Percentiles rank a stretch among this genome's conserved stretches.
Evolutionary conservation across 1,140 invertebrate species (phyloP).

Genomic region (Drosophila bipectinata): DNA sequence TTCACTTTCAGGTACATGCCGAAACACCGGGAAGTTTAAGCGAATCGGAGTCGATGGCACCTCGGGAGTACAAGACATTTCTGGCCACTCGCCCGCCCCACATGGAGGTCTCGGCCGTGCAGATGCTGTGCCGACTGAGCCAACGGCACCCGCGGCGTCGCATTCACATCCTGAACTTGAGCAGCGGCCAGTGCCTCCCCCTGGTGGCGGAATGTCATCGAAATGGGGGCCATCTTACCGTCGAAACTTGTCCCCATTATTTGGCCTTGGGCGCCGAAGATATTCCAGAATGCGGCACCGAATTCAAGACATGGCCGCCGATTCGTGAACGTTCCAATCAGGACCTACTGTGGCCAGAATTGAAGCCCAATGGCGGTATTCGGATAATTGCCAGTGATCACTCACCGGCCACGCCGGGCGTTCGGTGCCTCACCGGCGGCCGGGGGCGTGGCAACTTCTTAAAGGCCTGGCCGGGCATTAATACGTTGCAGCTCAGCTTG

Average conservation of each 20-base stretch:
- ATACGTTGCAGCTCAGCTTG: slow-evolving; percentile 89
- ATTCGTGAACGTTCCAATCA: slow-evolving; percentile 87
- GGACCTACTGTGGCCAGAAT: slow-evolving; percentile 87
- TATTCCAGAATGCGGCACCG: slow-evolving; percentile 86
- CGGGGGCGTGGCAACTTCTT: slow-evolving; percentile 86
- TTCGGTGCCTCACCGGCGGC: slow-evolving; percentile 85
- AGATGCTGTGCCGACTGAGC: slow-evolving; percentile 86
- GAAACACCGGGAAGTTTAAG: slow-evolving; percentile 81
- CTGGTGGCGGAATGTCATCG: slow-evolving; percentile 84
- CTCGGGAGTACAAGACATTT: slow-evolving; percentile 87
- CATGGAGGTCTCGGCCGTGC: slow-evolving; percentile 89
- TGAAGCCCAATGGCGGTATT: slow-evolving; percentile 68
- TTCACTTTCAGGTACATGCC: slow-evolving; percentile 87
- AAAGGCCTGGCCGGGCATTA: slow-evolving; percentile 90
- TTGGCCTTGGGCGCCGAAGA: slow-evolving; percentile 87
- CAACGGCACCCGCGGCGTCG: slow-evolving; percentile 85
- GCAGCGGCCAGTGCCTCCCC: slow-evolving; percentile 86
- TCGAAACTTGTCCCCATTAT: slow-evolving; percentile 91
- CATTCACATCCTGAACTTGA: slow-evolving; percentile 90
- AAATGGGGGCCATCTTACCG: slow-evolving; percentile 85
- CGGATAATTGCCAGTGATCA: slow-evolving; percentile 89
- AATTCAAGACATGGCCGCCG: slow-evolving; percentile 90
- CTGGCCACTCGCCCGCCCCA: slow-evolving; percentile 86
- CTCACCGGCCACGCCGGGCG: slow-evolving; percentile 88
- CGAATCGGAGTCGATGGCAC: slow-evolving; percentile 75